Evolutionary conservation across 2,797 vertebrate species (phyloP).

Genomic region (Alosa sapidissima): DNA sequence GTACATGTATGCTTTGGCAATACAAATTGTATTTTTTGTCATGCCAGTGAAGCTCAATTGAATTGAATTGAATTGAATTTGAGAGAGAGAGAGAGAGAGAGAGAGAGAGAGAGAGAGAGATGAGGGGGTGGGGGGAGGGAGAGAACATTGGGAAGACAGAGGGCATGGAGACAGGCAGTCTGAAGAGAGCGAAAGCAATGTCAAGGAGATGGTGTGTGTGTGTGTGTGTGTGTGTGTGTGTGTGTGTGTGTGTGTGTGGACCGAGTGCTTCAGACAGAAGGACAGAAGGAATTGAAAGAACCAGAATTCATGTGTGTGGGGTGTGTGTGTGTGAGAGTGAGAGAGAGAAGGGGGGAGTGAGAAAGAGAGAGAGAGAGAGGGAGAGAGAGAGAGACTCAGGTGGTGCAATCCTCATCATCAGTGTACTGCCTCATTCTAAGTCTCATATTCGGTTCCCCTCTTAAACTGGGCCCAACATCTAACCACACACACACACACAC

Average conservation of each 20-base stretch:
- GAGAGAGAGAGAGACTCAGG: neutral
- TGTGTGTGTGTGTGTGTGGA: neutral
- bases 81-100: neutral
- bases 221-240: constrained; percentile 14
- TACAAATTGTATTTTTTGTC: too few relatives aligned
- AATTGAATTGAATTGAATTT: too few relatives aligned
- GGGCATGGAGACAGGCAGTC: neutral
- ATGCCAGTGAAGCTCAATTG: too few relatives aligned
- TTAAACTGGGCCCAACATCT: too few relatives aligned
- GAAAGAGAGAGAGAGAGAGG: constrained; percentile 29
- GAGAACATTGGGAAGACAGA: neutral
- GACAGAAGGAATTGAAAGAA: too few relatives aligned
- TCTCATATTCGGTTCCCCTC: too few relatives aligned
- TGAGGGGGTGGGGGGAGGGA: neutral
- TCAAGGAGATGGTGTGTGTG: neutral
- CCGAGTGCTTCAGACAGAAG: too few relatives aligned
- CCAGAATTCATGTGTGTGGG: neutral
- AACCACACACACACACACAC: neutral
- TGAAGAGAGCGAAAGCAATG: neutral
- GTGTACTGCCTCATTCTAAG: too few relatives aligned
- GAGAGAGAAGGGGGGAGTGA: constrained; percentile 29
- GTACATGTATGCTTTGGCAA: too few relatives aligned
- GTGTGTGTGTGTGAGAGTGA: constrained; percentile 38
- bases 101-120: neutral
- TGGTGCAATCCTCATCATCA: too few relatives aligned